phyloP scores from a whole-genome alignment of 2,113 vertebrate genomes.

The Callocephalon fimbriatum region DNA sequence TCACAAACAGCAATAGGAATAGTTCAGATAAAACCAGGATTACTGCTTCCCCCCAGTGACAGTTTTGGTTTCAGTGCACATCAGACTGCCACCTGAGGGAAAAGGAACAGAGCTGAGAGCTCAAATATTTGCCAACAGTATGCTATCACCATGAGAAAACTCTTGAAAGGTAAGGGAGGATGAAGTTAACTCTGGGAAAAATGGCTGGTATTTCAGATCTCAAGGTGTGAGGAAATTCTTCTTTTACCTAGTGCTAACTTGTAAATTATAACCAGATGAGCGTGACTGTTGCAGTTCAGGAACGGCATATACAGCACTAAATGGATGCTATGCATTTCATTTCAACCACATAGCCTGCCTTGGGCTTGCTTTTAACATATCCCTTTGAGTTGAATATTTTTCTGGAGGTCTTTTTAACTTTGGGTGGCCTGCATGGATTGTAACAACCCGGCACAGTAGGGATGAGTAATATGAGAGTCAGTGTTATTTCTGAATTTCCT shows the following conservation, averaged over 20 bases:
- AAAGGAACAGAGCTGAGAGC: not conserved
- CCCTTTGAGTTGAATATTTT: not conserved
- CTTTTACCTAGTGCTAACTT: constrained; percentile 33
- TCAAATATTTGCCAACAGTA: not conserved
- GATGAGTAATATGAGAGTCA: not conserved
- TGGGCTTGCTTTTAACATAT: constrained; percentile 24
- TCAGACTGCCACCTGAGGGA: not conserved
- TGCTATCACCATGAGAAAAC: not conserved
- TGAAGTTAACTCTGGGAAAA: not conserved
- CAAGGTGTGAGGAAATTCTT: constrained; percentile 25
- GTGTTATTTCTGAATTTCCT: constrained; percentile 44
- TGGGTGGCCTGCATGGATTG: constrained; percentile 35
- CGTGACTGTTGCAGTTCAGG: not conserved
- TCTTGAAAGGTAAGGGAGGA: not conserved
- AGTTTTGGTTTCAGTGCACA: not conserved
- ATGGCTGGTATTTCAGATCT: not conserved
- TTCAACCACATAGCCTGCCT: constrained; percentile 56
- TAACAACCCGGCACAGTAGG: not conserved
- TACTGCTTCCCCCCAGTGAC: not conserved
- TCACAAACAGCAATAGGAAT: not conserved
- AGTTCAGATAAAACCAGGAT: not conserved
- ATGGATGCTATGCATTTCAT: constrained; percentile 14
- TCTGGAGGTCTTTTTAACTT: constrained; percentile 28
- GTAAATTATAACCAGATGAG: constrained; percentile 43
- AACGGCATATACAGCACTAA: not conserved